These are phyloP conservation scores for Antennarius striatus DNA, from an alignment of 2,113 vertebrate genomes.

Conservation along the genomic window DNA sequence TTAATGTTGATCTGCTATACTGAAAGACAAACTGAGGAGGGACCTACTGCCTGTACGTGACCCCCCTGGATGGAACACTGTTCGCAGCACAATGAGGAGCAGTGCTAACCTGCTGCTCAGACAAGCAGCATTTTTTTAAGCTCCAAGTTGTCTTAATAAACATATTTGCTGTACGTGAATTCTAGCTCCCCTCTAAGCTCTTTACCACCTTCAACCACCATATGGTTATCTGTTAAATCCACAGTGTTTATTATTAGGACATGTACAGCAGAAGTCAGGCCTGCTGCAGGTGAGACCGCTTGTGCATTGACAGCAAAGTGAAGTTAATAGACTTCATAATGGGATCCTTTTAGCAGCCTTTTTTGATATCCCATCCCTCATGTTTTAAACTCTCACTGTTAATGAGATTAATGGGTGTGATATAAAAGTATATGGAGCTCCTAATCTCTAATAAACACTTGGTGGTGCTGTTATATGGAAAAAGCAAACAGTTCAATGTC, in stretches of 20 bases:
- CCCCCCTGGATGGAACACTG: conserved; percentile 33
- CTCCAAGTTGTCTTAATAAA: conserved; percentile 6
- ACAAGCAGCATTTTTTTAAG: conserved; percentile 16
- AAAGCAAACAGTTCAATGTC: too few species aligned
- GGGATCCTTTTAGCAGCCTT: not conserved
- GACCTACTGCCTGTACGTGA: conserved; percentile 18
- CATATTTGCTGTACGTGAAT: conserved; percentile 12
- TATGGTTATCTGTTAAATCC: conserved; percentile 67
- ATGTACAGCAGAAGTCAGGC: not conserved
- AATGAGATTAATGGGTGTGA: conserved; percentile 92
- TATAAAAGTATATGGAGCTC: conserved; percentile 83
- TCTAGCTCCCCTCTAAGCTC: conserved; percentile 24
- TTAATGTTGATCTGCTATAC: conserved; percentile 27
- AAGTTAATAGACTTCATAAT: not conserved
- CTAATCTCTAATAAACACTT: too few species aligned
- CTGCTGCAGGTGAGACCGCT: too few species aligned
- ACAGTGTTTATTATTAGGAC: conserved; percentile 47
- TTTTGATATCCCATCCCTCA: conserved; percentile 13
- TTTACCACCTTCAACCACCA: conserved; percentile 34
- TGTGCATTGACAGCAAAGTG: not conserved
- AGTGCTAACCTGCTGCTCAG: conserved; percentile 14
- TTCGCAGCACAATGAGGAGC: conserved; percentile 48
- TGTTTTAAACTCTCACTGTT: conserved; percentile 87
- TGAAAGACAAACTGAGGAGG: conserved; percentile 41
- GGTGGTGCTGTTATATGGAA: too few species aligned